A percentile compares a stretch with the other conserved stretches of the same genome.
phyloP scores from a whole-genome alignment of 2,888 invertebrate species.

The Hybos culiciformis region DNA sequence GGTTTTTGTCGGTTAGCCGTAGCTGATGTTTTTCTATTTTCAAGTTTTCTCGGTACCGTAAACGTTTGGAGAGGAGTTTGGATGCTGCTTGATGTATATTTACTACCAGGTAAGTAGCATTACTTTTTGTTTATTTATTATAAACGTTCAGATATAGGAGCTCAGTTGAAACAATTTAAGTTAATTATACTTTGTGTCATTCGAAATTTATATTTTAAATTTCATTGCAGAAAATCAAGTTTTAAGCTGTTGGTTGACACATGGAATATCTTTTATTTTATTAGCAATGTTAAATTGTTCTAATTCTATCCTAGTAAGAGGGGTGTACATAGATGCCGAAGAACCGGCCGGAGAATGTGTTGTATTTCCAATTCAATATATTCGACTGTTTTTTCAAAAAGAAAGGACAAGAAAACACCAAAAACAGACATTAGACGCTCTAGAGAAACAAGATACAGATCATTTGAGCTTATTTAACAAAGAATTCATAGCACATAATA shows the following conservation, averaged over 20 bases:
- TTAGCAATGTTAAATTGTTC: constrained; percentile 71
- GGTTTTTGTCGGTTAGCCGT: constrained; percentile 53
- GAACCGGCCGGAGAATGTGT: constrained; percentile 71
- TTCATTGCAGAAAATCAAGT: constrained; percentile 45
- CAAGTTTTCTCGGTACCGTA: constrained; percentile 67
- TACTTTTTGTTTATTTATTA: background rate
- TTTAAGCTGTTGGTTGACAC: constrained; percentile 69
- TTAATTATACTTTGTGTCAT: constrained; percentile 29
- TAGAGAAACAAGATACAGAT: constrained; percentile 17
- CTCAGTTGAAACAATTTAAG: background rate
- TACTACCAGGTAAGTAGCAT: constrained; percentile 51
- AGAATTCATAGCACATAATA: constrained; percentile 8
- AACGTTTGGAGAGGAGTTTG: constrained; percentile 83
- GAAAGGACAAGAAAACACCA: constrained; percentile 47
- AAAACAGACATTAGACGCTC: constrained; percentile 29
- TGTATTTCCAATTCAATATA: constrained; percentile 70
- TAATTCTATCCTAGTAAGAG: constrained; percentile 73
- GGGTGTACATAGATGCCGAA: constrained; percentile 78
- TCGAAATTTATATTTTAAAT: constrained; percentile 28
- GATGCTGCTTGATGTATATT: constrained; percentile 64
- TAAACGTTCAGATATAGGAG: background rate
- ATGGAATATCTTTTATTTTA: constrained; percentile 56
- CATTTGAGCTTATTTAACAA: constrained; percentile 15
- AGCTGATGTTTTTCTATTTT: constrained; percentile 62
- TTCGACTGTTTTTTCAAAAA: constrained; percentile 60